Evolutionary conservation across 2,888 invertebrate genomes (phyloP), one percentile per base, ranked within the genome.

Genomic region (Galeopsomyia nigrocyanea): DNA sequence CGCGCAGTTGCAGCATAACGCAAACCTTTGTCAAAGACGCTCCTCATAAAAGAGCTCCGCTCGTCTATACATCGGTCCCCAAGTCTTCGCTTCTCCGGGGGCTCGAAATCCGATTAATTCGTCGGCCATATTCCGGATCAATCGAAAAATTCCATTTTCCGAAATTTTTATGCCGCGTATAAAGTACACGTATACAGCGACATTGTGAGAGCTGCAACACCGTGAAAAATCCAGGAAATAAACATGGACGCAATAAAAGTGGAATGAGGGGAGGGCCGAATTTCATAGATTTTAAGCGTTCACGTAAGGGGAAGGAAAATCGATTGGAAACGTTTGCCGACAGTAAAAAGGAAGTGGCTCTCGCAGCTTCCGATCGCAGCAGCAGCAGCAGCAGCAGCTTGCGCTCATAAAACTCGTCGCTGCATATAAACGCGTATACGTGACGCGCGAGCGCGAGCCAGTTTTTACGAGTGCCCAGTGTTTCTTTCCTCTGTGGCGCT

Each of bases 81-180:
- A 22, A 10, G 10, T 39, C n/a, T 55, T 0, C 22, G 46, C 57
- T 26, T 26, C 26, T 26, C 26, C 26, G 26, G 26, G 50, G 26
- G 46, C 60, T 39, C 16, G 7, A 61, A 67, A 71, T 66, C 67
- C 66, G 62, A 71, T 71, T 71, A 67, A 66, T 71, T 71, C 57
- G 31, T 67, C 39, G n/a, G 53, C 61, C 22, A 21, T 19, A 50
- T 21, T 46, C 16, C 16, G 46, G 7, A 39, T 9, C 6, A 19
- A 39, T 14, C 31, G 47, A 39, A 62, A 31, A 62, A 21, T 57
- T 62, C 22, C 26, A 49, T 61, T 71, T 60, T 47, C 60, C 16
- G 55, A 53, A 62, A 71, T 57, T 71, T 71, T 68, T 64, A 72
- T 68, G 63, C 56, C 22, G 21, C 49, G 9, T 51, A 51, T 55